Evolutionary conservation across 2,797 vertebrate species (phyloP).

Genomic region (Yasuhikotakia modesta): DNA sequence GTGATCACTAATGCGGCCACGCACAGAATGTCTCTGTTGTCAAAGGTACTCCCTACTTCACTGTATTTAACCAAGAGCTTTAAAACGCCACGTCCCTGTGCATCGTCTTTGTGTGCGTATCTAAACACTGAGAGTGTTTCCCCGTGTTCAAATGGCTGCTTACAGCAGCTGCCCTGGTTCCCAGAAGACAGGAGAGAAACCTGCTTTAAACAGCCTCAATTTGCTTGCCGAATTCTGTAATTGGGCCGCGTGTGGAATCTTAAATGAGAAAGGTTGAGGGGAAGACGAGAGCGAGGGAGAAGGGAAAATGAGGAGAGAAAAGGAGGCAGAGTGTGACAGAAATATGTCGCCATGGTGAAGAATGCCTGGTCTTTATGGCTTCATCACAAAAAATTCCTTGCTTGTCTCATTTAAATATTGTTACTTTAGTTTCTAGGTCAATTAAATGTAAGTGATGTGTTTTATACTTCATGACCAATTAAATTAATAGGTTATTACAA

Average conservation of each 20-base stretch:
- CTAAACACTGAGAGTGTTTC: slow-evolving; percentile 74
- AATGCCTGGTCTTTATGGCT: slow-evolving; percentile 57
- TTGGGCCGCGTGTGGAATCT: slow-evolving; percentile 83
- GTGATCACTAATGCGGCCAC: slow-evolving; percentile 97
- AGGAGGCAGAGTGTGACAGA: slow-evolving; percentile 65
- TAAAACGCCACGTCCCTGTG: slow-evolving; percentile 40
- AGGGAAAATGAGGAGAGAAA: slow-evolving; percentile 73
- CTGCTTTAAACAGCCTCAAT: slow-evolving; percentile 83
- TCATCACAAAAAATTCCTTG: slow-evolving; percentile 74
- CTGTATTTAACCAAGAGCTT: slow-evolving; percentile 50
- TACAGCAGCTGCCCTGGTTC: slow-evolving; percentile 80
- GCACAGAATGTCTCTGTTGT: slow-evolving; percentile 79
- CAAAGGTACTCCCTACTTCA: slow-evolving; percentile 48
- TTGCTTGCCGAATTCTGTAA: slow-evolving; percentile 82
- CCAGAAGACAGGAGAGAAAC: slow-evolving; percentile 75
- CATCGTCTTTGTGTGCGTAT: slow-evolving; percentile 59
- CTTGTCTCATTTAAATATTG: slow-evolving; percentile 91
- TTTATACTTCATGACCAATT: slow-evolving; percentile 99
- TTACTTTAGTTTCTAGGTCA: slow-evolving; percentile 98
- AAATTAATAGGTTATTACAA: slow-evolving; percentile 99
- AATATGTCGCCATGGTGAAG: slow-evolving; percentile 62
- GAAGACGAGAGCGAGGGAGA: slow-evolving; percentile 60
- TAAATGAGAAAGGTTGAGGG: slow-evolving; percentile 82
- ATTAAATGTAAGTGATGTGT: slow-evolving; percentile 98
- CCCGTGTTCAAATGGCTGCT: slow-evolving; percentile 73